Base-by-base conservation (phyloP, 2,113 vertebrate genomes). In the Pomatostomus ruficeps region DNA sequence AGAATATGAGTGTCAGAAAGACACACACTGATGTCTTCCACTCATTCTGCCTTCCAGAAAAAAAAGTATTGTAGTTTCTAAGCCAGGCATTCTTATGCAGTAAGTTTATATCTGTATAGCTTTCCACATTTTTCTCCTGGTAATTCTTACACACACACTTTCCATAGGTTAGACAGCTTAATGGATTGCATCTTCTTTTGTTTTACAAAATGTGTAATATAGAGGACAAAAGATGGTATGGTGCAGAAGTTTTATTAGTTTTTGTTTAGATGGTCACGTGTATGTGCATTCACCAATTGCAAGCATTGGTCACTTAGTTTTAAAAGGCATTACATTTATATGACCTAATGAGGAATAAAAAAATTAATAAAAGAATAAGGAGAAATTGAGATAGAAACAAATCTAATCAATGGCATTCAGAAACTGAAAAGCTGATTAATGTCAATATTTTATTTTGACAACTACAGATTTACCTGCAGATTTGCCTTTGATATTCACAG, bases 21-120 rank as follows among this genome's bases (percentile, higher is more conserved):
- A 2, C 43, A 9, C 5, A 3, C 7, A 38, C 4, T 0, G 4
- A 21, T 19, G 10, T n/a, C 14, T 62, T 72, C 17, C 2, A 2
- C 7, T 4, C n/a, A 67, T 61, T 82, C 14, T 33, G 3, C 6
- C 9, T 66, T 68, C 26, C 42, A 62, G n/a, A 46, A 66, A 14
- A 74, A 74, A 42, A 19, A 5, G 1, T 26, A 51, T 21, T 55
- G 36, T 11, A 36, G 6, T 35, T 67, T 20, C 14, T 7, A 51
- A 29, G 28, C 6, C 12, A 58, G 17, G 18, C 20, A 49, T 33
- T 58, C 31, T 33, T 62, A 21, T 25, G 29, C 20, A 21, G 6
- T 57, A 72, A 57, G 2, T 61, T 51, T 52, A 45, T 6, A 5
- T 55, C 24, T 40, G 2, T 49, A 11, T 4, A 42, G 5, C 2